These are phyloP conservation scores for Crotalus tigris DNA, from an alignment of 2,113 vertebrate species.

Conservation along the genomic window DNA sequence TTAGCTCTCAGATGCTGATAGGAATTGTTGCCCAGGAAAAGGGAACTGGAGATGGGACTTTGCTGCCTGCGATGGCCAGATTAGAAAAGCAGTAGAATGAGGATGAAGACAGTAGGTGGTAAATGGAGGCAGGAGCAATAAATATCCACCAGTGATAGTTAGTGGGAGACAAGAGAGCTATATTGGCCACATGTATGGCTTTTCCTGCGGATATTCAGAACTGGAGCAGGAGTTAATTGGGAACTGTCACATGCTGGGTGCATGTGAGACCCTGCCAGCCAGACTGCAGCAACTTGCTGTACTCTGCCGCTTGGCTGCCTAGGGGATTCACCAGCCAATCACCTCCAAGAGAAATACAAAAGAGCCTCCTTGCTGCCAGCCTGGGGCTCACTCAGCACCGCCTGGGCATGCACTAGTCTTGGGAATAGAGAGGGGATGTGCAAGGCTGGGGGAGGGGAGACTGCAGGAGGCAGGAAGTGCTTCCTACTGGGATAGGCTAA, in stretches of 20 bases:
- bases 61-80: background rate
- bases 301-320: constrained; percentile 28
- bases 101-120: background rate
- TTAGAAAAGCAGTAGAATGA: background rate
- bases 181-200: constrained; percentile 3
- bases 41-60: background rate
- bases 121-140: background rate
- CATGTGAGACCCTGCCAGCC: constrained; percentile 28
- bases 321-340: constrained; percentile 34
- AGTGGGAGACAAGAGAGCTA: background rate
- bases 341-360: constrained; percentile 31
- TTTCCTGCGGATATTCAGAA: constrained; percentile 4
- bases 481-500: constrained; percentile 5
- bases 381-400: constrained; percentile 4
- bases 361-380: constrained; percentile 24
- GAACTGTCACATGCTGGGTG: constrained; percentile 20
- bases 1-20: background rate
- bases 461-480: background rate
- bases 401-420: constrained; percentile 23
- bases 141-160: background rate
- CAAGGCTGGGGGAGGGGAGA: background rate
- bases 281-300: constrained; percentile 15
- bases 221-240: constrained; percentile 29
- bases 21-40: background rate
- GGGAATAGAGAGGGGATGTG: constrained; percentile 11